Base-by-base conservation (phyloP, 2,113 vertebrate genomes). In the Carassius gibelio region DNA sequence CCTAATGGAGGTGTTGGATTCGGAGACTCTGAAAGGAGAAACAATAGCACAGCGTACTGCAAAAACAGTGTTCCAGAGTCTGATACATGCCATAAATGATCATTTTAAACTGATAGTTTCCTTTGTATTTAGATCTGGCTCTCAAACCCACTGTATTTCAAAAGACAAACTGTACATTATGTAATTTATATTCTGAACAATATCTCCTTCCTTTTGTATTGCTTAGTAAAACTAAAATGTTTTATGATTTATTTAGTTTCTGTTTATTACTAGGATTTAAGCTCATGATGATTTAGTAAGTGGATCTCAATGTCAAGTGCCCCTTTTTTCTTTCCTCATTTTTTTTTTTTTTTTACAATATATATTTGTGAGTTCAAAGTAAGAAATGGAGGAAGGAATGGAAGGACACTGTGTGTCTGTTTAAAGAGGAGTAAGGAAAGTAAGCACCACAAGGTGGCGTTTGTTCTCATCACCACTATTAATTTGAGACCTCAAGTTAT, bases 141-240 rank as follows among this genome's bases (percentile, higher is more conserved):
- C 23, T 86, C 91, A 82, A 87, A 89, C 89, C 89, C 83, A 89
- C 87, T 94, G 91, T 93, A 91, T 93, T 92, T 93, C 85, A 89
- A 88, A 81, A 90, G 88, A 86, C 76, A 83, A 87, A 88, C 88
- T 93, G 86, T 91, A 90, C 75, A 91, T 89, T 83, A 91, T 93
- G 90, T 94, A 91, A 97, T 99, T 98, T 98, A 96, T 98, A 98
- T 94, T 93, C 94, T 97, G 96, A 96, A 96, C 94, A 93, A 96
- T 95, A 80, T 96, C 95, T 79, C 78, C 81, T 87, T 96, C 94
- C 26, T 97, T 98, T 97, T 98, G 93, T 97, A 97, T 95, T 95
- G 87, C 94, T 86, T 88, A 87, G 90, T 91, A 95, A 96, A 95
- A 93, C 94, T 95, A 94, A 94, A 96, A 94, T 93, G 93, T 96